Percentiles rank a stretch among this genome's conserved stretches.
These are phyloP conservation scores for Equus przewalskii DNA, from an alignment of 2,113 vertebrate species.

Conservation along the genomic window DNA sequence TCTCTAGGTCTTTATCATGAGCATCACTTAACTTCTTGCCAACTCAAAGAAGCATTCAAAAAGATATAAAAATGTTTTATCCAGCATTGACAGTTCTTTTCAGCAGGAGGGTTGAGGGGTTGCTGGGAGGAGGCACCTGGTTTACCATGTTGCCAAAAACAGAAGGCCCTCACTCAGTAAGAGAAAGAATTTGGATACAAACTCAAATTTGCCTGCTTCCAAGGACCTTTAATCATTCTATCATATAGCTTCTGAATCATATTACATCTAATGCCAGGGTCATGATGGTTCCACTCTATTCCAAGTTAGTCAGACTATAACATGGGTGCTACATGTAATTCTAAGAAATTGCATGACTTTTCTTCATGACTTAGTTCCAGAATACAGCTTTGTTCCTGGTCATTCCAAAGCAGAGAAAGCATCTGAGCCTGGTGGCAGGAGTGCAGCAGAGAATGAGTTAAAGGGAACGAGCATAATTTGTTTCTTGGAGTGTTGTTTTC, in stretches of 20 bases:
- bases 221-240: not conserved
- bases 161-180: not conserved
- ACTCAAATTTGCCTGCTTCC: not conserved
- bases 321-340: conserved; percentile 6
- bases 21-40: not conserved
- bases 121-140: not conserved
- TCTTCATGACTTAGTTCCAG: not conserved
- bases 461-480: not conserved
- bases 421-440: not conserved
- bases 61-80: not conserved
- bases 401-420: not conserved
- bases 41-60: not conserved
- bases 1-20: not conserved
- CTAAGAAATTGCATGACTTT: not conserved
- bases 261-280: not conserved
- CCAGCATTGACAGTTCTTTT: not conserved
- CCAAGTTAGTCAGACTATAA: not conserved
- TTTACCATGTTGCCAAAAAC: not conserved
- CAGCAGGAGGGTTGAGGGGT: not conserved
- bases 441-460: not conserved
- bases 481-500: not conserved
- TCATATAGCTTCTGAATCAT: not conserved
- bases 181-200: not conserved
- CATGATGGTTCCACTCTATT: not conserved
- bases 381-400: not conserved